Percentiles rank a stretch among this genome's conserved stretches.
Conservation (phyloP, 1,140 invertebrate genomes). For the Drosophila willistoni region DNA sequence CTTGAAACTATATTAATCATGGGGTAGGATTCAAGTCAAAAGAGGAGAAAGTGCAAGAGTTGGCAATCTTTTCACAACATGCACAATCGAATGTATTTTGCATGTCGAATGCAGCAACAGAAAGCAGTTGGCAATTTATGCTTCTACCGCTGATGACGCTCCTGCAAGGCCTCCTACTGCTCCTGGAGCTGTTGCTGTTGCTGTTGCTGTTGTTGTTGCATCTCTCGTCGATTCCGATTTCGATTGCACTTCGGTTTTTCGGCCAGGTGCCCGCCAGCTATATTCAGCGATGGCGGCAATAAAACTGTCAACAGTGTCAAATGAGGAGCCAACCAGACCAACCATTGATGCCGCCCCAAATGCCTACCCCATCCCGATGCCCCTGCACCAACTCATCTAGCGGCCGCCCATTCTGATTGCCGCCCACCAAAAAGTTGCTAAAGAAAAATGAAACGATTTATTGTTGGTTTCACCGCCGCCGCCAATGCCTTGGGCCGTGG, state of each 20-base stretch:
- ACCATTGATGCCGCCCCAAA: neutral
- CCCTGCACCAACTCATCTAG: neutral
- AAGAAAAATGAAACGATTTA: slow-evolving; percentile 58
- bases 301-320: slow-evolving; percentile 61
- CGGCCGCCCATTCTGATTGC: neutral
- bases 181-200: neutral
- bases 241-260: slow-evolving; percentile 9
- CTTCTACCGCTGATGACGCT: neutral
- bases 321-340: slow-evolving; percentile 15
- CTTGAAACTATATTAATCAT: slow-evolving; percentile 33
- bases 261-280: slow-evolving; percentile 42
- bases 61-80: slow-evolving; percentile 34
- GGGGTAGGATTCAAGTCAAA: slow-evolving; percentile 11
- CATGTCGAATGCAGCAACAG: slow-evolving; percentile 48
- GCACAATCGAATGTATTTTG: slow-evolving; percentile 44
- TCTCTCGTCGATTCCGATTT: slow-evolving; percentile 5
- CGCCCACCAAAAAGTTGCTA: slow-evolving; percentile 37
- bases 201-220: neutral
- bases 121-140: slow-evolving; percentile 45
- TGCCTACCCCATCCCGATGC: neutral
- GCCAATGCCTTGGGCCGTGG: slow-evolving; percentile 26
- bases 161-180: neutral
- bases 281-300: slow-evolving; percentile 43
- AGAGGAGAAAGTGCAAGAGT: slow-evolving; percentile 42
- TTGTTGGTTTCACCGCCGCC: slow-evolving; percentile 37